These are phyloP conservation scores for Nannospalax galili DNA, from an alignment of 2,113 vertebrate species.

Conservation along the genomic window DNA sequence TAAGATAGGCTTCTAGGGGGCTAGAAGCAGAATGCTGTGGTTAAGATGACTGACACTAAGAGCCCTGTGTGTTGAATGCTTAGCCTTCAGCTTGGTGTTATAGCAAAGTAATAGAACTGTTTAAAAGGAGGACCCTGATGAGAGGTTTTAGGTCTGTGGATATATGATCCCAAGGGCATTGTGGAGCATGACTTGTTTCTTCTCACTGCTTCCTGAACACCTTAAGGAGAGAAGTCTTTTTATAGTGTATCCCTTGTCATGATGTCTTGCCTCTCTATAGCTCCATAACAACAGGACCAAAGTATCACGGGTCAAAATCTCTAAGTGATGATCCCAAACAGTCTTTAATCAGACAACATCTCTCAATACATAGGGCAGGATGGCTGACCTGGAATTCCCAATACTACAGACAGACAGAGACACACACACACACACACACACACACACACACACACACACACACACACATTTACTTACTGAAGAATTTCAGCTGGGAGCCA, in stretches of 20 bases:
- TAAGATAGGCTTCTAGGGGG: not conserved
- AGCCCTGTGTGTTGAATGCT: not conserved
- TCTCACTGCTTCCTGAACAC: not conserved
- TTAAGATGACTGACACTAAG: too few species aligned
- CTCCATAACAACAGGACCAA: not conserved
- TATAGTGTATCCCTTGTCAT: not conserved
- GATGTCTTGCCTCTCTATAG: not conserved
- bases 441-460: not conserved
- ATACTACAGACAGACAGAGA: not conserved
- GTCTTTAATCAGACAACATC: not conserved
- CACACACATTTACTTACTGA: not conserved
- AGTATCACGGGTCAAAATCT: not conserved
- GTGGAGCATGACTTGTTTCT: not conserved
- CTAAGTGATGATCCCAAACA: not conserved
- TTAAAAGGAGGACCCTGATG: not conserved
- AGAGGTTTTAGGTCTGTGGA: not conserved
- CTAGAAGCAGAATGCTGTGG: not conserved
- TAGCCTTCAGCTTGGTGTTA: not conserved
- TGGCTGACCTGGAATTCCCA: not conserved
- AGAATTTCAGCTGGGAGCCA: not conserved
- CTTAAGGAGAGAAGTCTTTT: not conserved
- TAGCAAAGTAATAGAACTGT: not conserved
- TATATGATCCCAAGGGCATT: not conserved
- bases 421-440: not conserved
- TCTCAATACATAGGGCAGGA: not conserved